Percentiles rank a stretch among this genome's conserved stretches.
Conservation (phyloP, 1,140 invertebrate genomes). For the Drosophila parabipectinata region DNA sequence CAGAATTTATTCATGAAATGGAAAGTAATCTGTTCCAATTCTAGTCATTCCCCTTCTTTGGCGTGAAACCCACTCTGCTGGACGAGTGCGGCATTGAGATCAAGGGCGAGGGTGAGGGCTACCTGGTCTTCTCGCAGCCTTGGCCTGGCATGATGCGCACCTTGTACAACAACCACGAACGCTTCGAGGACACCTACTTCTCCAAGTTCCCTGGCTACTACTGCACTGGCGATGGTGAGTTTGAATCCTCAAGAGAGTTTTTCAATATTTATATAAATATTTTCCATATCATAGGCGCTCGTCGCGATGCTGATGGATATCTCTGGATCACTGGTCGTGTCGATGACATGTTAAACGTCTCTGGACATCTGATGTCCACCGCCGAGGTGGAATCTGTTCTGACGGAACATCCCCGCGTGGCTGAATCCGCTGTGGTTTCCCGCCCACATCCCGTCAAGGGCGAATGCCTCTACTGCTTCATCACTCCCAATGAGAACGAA, state of each 20-base stretch:
- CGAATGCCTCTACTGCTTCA: slow-evolving; percentile 98
- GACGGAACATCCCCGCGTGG: slow-evolving; percentile 91
- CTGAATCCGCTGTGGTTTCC: slow-evolving; percentile 97
- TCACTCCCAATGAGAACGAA: slow-evolving; percentile 93
- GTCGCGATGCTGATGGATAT: slow-evolving; percentile 96
- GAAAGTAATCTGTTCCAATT: slow-evolving; percentile 34
- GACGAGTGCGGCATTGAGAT: slow-evolving; percentile 95
- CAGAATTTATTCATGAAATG: background rate
- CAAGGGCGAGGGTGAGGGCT: slow-evolving; percentile 95
- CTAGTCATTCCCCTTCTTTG: slow-evolving; percentile 98
- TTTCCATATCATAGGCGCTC: slow-evolving; percentile 86
- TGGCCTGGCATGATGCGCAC: slow-evolving; percentile 99
- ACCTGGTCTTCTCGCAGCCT: slow-evolving; percentile 95
- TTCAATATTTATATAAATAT: background rate
- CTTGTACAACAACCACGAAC: slow-evolving; percentile 95
- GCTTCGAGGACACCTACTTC: slow-evolving; percentile 98
- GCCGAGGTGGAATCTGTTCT: slow-evolving; percentile 97
- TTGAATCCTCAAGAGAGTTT: background rate
- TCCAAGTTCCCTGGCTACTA: slow-evolving; percentile 98
- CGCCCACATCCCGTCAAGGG: slow-evolving; percentile 97
- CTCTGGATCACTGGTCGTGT: slow-evolving; percentile 98
- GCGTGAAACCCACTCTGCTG: slow-evolving; percentile 94
- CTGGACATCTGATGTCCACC: slow-evolving; percentile 98
- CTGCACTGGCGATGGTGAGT: slow-evolving; percentile 97
- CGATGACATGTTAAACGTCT: slow-evolving; percentile 99